phyloP scores from a whole-genome alignment of 1,140 invertebrate genomes.

The Eueides isabella region DNA sequence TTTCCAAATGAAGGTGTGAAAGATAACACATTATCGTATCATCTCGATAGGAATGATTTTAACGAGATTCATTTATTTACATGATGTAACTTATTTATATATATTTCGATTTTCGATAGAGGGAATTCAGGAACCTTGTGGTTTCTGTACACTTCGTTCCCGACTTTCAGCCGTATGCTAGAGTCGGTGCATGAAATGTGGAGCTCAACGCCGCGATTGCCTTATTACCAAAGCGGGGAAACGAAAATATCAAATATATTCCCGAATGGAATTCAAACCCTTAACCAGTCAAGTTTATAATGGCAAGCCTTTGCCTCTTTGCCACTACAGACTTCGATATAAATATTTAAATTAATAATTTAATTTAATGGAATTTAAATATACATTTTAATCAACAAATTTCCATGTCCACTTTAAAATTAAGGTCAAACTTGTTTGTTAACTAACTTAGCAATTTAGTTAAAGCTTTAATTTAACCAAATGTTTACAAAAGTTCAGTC shows the following conservation, averaged over 20 bases:
- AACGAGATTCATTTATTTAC: background rate
- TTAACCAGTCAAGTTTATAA: too few relatives aligned
- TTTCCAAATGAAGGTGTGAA: background rate
- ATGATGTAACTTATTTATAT: background rate
- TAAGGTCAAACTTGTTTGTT: background rate
- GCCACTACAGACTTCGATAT: too few relatives aligned
- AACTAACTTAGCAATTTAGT: background rate
- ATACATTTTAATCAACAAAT: background rate
- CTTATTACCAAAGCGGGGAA: too few relatives aligned
- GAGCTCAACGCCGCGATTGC: too few relatives aligned
- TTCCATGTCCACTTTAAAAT: background rate
- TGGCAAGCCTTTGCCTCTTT: too few relatives aligned
- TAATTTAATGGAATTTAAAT: background rate
- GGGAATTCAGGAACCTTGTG: too few relatives aligned
- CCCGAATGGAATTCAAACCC: too few relatives aligned
- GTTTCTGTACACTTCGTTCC: too few relatives aligned
- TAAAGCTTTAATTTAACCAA: constrained; percentile 7
- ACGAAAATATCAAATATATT: background rate
- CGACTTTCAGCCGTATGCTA: too few relatives aligned
- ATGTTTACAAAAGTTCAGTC: background rate
- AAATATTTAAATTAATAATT: constrained; percentile 6
- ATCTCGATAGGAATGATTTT: background rate
- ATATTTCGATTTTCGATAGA: too few relatives aligned
- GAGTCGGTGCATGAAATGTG: too few relatives aligned
- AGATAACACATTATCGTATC: background rate